Conservation (phyloP, 2,888 invertebrate species). For the Drosophila falleni region DNA sequence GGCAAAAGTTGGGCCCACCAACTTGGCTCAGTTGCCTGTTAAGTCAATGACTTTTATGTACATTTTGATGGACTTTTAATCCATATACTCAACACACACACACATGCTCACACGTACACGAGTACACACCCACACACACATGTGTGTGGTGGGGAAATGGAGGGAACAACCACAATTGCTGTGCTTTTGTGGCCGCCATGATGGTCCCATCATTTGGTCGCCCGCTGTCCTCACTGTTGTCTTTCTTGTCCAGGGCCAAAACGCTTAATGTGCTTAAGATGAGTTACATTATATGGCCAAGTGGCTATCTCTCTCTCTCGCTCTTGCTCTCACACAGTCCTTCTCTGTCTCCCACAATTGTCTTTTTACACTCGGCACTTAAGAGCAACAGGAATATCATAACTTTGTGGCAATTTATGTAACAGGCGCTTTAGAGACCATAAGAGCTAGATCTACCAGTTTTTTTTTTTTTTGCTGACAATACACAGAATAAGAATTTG, state of each 20-base stretch:
- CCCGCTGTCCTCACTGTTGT: slow-evolving; percentile 31
- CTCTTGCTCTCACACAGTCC: not conserved
- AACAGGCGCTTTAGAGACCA: not conserved
- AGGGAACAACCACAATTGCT: slow-evolving; percentile 39
- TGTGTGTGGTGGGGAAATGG: slow-evolving; percentile 12
- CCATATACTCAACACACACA: slow-evolving; percentile 56
- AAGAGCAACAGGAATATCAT: not conserved
- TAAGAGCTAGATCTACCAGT: not conserved
- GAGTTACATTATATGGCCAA: slow-evolving; percentile 72
- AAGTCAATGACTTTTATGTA: slow-evolving; percentile 79
- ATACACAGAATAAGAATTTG: not conserved
- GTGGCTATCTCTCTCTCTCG: slow-evolving; percentile 10
- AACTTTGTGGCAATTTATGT: not conserved
- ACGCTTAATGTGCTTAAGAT: slow-evolving; percentile 79
- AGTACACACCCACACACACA: not conserved
- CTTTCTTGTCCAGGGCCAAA: slow-evolving; percentile 35
- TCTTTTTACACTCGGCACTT: not conserved
- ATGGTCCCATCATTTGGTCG: slow-evolving; percentile 32
- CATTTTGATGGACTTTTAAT: slow-evolving; percentile 81
- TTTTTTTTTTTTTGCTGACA: not conserved
- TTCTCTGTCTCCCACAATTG: not conserved
- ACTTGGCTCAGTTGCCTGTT: slow-evolving; percentile 47
- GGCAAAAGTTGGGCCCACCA: slow-evolving; percentile 30
- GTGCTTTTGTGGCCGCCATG: slow-evolving; percentile 58
- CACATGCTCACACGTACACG: slow-evolving; percentile 18